Evolutionary conservation across 2,797 vertebrate genomes (phyloP).

Genomic region (Myotis vivesi): DNA sequence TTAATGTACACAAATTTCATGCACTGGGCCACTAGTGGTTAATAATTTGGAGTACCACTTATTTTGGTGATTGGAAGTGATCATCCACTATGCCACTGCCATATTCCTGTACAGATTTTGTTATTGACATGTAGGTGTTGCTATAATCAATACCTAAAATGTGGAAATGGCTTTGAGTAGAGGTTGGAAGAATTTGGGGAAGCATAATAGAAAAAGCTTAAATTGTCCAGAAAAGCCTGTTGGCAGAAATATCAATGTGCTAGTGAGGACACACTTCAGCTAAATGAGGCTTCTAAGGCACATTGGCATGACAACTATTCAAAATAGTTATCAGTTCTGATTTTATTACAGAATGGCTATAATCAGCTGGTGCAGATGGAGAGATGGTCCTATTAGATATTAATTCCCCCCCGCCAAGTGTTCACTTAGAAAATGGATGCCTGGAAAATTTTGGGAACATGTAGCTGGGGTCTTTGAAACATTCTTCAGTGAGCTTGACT

Average conservation of each 20-base stretch:
- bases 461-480: neutral
- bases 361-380: neutral
- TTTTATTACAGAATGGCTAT: neutral
- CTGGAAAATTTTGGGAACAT: neutral
- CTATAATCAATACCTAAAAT: constrained; percentile 5
- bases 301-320: neutral
- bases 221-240: neutral
- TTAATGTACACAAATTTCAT: no score
- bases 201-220: neutral
- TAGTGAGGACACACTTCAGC: neutral
- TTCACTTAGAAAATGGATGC: neutral
- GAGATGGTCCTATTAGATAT: neutral
- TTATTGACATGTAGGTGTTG: neutral
- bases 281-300: neutral
- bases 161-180: neutral
- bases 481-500: neutral
- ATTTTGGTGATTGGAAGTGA: constrained; percentile 10
- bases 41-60: neutral
- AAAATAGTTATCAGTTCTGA: neutral
- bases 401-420: neutral
- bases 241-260: neutral
- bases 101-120: neutral
- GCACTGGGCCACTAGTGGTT: neutral
- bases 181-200: neutral
- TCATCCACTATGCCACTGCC: neutral